Conservation (phyloP, 2,113 vertebrate genomes). For the Equus przewalskii region DNA sequence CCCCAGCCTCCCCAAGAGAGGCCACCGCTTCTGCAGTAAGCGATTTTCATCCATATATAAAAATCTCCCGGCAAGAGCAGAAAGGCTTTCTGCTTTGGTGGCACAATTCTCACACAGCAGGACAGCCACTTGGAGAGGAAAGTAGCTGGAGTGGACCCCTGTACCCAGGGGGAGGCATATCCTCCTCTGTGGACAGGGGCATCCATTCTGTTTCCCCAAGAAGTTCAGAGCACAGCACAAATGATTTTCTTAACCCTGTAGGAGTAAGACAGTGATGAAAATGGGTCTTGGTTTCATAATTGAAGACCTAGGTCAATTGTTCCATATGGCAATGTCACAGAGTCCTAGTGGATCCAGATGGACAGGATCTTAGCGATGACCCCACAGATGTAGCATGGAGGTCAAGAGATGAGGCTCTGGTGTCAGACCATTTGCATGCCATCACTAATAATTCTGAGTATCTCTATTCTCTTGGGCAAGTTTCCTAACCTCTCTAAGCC, state of each 20-base stretch:
- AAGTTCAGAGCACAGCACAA: neutral
- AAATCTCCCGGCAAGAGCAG: neutral
- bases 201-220: neutral
- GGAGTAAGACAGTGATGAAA: neutral
- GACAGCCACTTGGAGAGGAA: neutral
- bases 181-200: rapidly evolving
- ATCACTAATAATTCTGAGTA: neutral
- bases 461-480: neutral
- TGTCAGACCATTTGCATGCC: neutral
- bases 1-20: neutral
- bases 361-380: neutral
- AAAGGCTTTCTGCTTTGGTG: slow-evolving; percentile 24
- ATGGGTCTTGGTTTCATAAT: neutral
- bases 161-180: neutral
- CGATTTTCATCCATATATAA: neutral
- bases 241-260: neutral
- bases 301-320: neutral
- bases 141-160: neutral
- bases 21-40: neutral
- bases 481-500: neutral
- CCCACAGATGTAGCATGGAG: neutral
- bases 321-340: neutral
- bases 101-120: slow-evolving; percentile 56
- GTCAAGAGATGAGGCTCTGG: neutral
- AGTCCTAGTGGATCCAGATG: neutral